Evolutionary conservation across 2,797 vertebrate species (phyloP).

Genomic region (Eurystomus glaucurus): DNA sequence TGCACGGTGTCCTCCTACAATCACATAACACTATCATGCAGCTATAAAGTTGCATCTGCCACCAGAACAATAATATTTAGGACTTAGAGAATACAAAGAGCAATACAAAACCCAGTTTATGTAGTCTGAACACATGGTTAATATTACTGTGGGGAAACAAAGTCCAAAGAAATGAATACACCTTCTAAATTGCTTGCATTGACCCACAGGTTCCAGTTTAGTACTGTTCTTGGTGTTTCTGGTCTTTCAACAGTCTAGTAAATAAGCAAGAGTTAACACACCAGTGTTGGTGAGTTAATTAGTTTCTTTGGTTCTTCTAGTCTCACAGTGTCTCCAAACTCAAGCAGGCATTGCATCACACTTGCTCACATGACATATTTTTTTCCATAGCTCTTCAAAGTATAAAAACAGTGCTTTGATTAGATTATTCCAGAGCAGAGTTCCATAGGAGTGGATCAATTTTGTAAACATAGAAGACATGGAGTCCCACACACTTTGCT

Average conservation of each 20-base stretch:
- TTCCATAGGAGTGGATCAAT: background rate
- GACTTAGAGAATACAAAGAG: background rate
- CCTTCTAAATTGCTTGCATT: background rate
- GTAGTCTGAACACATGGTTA: background rate
- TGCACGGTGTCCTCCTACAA: background rate
- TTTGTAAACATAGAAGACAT: background rate
- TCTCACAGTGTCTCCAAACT: background rate
- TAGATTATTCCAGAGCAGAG: background rate
- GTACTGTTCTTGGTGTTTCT: background rate
- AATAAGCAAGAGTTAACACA: background rate
- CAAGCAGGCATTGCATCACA: background rate
- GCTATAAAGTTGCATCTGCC: background rate
- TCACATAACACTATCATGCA: background rate
- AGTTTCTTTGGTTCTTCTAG: background rate
- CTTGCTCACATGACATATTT: background rate
- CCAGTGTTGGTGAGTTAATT: background rate
- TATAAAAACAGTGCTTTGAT: background rate
- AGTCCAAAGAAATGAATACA: background rate
- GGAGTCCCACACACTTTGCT: background rate
- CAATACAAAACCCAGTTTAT: background rate
- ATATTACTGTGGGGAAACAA: background rate
- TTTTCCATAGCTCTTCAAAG: background rate
- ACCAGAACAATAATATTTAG: background rate
- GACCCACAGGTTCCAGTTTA: background rate
- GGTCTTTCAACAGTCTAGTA: background rate